Conservation (phyloP, 2,888 invertebrate species). For the Nephrotoma appendiculata region DNA sequence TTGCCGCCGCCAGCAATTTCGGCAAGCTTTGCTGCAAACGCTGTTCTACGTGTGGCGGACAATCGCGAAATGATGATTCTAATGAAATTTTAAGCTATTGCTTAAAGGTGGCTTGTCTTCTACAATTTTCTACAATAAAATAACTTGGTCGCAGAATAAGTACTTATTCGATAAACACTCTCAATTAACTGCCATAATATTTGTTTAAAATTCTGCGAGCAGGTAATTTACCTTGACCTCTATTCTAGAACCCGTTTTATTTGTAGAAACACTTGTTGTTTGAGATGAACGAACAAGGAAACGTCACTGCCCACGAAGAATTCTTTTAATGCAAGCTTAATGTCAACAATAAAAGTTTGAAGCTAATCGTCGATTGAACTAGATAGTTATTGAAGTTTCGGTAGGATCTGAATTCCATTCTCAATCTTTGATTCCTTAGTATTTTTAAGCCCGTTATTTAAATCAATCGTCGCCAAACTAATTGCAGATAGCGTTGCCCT, state of each 20-base stretch:
- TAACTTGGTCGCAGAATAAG: slow-evolving; percentile 50
- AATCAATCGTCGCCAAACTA: slow-evolving; percentile 60
- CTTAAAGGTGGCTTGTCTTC: slow-evolving; percentile 38
- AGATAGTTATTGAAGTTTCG: slow-evolving; percentile 28
- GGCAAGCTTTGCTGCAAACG: slow-evolving; percentile 30
- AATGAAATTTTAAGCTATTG: slow-evolving; percentile 32
- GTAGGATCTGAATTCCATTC: slow-evolving; percentile 43
- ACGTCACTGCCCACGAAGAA: slow-evolving; percentile 32
- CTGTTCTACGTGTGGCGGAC: slow-evolving; percentile 26
- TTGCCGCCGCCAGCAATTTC: too few relatives aligned
- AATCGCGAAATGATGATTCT: slow-evolving; percentile 27
- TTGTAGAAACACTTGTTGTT: too few relatives aligned
- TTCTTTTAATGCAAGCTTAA: slow-evolving; percentile 29
- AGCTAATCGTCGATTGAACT: slow-evolving; percentile 28
- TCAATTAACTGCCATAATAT: slow-evolving; percentile 82
- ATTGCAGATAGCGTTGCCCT: slow-evolving; percentile 55
- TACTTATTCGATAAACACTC: slow-evolving; percentile 58
- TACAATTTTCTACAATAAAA: slow-evolving; percentile 27
- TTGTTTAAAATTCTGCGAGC: slow-evolving; percentile 37
- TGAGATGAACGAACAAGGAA: background rate
- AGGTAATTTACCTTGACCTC: slow-evolving; percentile 38
- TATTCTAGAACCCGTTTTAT: too few relatives aligned
- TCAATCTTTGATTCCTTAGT: slow-evolving; percentile 52
- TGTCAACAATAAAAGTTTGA: slow-evolving; percentile 27
- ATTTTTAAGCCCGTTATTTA: slow-evolving; percentile 64